A percentile compares a stretch with the other conserved stretches of the same genome.
Evolutionary conservation across 2,113 vertebrate genomes (phyloP).

Genomic region (Macrotus californicus): DNA sequence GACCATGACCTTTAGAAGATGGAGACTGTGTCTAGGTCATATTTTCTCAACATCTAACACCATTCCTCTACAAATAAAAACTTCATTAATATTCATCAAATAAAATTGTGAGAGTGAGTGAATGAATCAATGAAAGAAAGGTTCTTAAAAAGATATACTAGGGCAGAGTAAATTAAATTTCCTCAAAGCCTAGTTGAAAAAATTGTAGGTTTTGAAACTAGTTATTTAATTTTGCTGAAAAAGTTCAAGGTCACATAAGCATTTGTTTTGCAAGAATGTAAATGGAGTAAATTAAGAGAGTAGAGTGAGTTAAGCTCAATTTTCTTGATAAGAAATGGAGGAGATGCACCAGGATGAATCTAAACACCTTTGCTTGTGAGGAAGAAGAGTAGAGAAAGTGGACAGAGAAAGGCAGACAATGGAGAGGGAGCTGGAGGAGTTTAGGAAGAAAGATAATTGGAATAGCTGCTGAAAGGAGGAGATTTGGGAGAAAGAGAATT

Average conservation of each 20-base stretch:
- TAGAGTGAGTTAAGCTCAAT: neutral
- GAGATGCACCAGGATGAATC: neutral
- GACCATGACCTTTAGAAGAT: neutral
- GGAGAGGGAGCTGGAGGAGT: too few species aligned
- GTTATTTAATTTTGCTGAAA: neutral
- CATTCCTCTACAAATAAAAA: constrained; percentile 13
- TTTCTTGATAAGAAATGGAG: neutral
- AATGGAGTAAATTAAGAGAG: neutral
- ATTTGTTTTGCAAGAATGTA: constrained; percentile 2
- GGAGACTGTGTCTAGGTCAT: neutral
- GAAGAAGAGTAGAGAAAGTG: neutral
- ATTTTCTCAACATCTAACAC: neutral
- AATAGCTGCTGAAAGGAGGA: neutral
- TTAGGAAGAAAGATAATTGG: neutral
- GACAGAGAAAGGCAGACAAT: neutral
- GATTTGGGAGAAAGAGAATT: neutral
- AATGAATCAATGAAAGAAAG: neutral
- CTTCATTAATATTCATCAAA: neutral
- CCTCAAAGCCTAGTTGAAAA: neutral
- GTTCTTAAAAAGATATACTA: neutral
- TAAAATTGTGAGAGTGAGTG: neutral
- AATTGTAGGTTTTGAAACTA: neutral
- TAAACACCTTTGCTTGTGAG: neutral
- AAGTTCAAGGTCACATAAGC: neutral
- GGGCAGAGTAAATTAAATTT: neutral